These are phyloP conservation scores for Rhinoptilus africanus DNA, from an alignment of 2,113 vertebrate species.

Conservation along the genomic window DNA sequence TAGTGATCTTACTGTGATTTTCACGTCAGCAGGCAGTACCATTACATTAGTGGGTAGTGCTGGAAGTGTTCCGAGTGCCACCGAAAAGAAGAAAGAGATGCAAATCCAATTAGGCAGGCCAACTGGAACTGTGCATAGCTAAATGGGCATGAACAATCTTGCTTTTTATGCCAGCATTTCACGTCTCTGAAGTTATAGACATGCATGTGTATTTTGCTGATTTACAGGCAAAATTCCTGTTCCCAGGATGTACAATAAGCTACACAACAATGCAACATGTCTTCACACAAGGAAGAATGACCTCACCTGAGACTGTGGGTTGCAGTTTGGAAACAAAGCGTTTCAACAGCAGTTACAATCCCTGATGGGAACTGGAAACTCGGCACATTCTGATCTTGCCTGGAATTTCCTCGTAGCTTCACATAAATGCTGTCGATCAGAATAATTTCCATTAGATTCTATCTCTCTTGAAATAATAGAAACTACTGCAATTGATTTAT, in stretches of 20 bases:
- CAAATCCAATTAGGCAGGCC: background rate
- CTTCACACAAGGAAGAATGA: slow-evolving; percentile 19
- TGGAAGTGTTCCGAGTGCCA: background rate
- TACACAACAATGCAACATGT: background rate
- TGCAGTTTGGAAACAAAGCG: slow-evolving; percentile 10
- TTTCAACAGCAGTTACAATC: slow-evolving; percentile 7
- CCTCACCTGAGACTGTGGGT: background rate
- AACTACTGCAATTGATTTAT: background rate
- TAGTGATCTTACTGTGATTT: background rate
- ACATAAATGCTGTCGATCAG: background rate
- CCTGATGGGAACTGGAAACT: background rate
- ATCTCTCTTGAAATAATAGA: slow-evolving; percentile 5
- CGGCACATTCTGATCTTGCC: background rate
- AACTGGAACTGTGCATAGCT: background rate
- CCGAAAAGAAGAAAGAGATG: background rate
- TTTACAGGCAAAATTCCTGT: slow-evolving; percentile 1
- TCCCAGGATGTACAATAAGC: background rate
- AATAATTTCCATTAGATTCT: background rate
- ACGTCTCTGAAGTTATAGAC: background rate
- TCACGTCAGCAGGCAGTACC: background rate
- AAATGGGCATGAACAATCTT: background rate
- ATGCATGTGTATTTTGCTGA: background rate
- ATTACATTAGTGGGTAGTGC: background rate
- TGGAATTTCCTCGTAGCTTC: background rate
- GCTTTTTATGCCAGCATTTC: background rate